Percentiles rank a stretch among this genome's conserved stretches.
Conservation (phyloP, 2,797 vertebrate genomes). For the Microctenopoma lineatum region DNA sequence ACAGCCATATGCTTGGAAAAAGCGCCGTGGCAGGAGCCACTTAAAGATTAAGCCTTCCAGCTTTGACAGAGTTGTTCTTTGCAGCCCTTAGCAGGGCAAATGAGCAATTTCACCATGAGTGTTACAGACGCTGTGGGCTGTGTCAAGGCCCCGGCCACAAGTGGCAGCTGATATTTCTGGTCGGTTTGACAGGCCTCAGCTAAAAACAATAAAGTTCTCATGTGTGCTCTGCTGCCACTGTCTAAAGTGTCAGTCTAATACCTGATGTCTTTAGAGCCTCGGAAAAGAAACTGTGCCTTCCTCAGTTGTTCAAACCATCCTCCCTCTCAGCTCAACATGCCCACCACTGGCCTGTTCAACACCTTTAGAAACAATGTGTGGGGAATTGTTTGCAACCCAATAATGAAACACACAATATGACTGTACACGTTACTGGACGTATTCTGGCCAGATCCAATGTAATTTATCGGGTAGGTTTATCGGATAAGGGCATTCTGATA, state of each 20-base stretch:
- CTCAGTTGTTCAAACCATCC: neutral
- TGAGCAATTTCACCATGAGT: constrained; percentile 20
- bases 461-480: too few relatives aligned
- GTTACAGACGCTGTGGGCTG: constrained; percentile 17
- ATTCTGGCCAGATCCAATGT: too few relatives aligned
- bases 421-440: too few relatives aligned
- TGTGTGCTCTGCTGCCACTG: constrained; percentile 22
- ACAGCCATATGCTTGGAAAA: neutral
- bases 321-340: neutral
- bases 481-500: too few relatives aligned
- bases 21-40: constrained; percentile 3
- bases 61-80: constrained; percentile 21
- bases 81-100: constrained; percentile 28
- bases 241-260: constrained; percentile 22
- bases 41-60: constrained; percentile 7
- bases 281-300: constrained; percentile 9
- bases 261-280: neutral
- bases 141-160: constrained; percentile 22
- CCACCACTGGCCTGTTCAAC: neutral
- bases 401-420: neutral
- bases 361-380: neutral
- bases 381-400: neutral
- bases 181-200: constrained; percentile 27
- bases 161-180: constrained; percentile 24
- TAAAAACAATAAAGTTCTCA: constrained; percentile 5